A percentile compares a stretch with the other conserved stretches of the same genome.
phyloP scores from a whole-genome alignment of 2,113 vertebrate genomes.

The Octodon degus region DNA sequence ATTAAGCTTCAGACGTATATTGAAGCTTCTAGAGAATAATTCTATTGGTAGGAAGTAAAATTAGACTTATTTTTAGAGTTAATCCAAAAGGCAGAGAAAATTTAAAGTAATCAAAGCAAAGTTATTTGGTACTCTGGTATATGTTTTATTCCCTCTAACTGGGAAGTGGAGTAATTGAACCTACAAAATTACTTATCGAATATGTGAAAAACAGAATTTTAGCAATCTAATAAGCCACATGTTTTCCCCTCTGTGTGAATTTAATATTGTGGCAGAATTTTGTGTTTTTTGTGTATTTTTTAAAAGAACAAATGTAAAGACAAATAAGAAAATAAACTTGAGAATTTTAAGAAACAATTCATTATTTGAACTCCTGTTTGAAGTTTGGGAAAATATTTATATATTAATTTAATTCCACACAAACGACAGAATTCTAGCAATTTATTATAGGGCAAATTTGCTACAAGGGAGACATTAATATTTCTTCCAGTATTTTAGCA shows the following conservation, averaged over 20 bases:
- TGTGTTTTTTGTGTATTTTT: not conserved
- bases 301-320: not conserved
- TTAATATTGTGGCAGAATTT: not conserved
- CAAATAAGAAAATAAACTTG: not conserved
- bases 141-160: not conserved
- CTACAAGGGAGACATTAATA: constrained; percentile 28
- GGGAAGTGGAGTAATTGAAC: not conserved
- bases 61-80: not conserved
- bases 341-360: not conserved
- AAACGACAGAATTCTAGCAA: constrained; percentile 54
- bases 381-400: constrained; percentile 13
- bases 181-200: not conserved
- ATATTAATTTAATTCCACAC: constrained; percentile 58
- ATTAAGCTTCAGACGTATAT: not conserved
- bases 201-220: not conserved
- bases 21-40: not conserved
- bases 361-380: constrained; percentile 53
- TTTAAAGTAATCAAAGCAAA: not conserved
- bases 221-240: not conserved
- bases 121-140: not conserved
- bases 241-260: not conserved
- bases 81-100: constrained; percentile 14
- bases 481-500: constrained; percentile 60
- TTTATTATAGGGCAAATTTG: constrained; percentile 63
- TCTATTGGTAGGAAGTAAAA: not conserved